These are phyloP conservation scores for Empidonax traillii DNA, from an alignment of 2,113 vertebrate genomes.

Conservation along the genomic window DNA sequence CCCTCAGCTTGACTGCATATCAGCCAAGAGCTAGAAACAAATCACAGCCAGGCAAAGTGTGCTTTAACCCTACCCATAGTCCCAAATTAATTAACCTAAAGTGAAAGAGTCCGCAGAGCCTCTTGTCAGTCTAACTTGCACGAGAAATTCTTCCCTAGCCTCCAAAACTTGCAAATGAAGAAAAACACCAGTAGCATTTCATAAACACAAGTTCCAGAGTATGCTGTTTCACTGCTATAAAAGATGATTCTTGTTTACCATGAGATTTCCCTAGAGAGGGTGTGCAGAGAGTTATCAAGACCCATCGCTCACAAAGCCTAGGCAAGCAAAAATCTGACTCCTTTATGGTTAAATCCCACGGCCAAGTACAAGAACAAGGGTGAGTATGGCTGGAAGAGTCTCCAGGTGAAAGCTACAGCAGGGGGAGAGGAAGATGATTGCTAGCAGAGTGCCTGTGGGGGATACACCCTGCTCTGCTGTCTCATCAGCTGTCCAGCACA, in stretches of 20 bases:
- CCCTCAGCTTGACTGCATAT: background rate
- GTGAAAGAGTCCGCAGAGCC: background rate
- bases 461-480: background rate
- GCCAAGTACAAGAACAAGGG: background rate
- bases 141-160: background rate
- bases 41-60: background rate
- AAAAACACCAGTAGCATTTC: background rate
- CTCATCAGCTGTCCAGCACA: background rate
- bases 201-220: background rate
- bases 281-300: background rate
- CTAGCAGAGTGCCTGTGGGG: background rate
- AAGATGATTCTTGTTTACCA: background rate
- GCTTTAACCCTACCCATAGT: background rate
- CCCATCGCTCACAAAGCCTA: background rate
- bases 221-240: background rate
- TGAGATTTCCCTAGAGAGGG: background rate
- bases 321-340: background rate
- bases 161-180: background rate
- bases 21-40: background rate
- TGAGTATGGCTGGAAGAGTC: background rate
- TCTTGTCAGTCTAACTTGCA: background rate
- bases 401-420: background rate
- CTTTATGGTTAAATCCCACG: background rate
- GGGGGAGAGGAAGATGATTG: background rate
- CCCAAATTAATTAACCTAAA: slow-evolving; percentile 37